These are phyloP conservation scores for Cliona cf. orientalis DNA, from an alignment of 37 sponge, comb jelly and placozoan species.

Conservation along the genomic window DNA sequence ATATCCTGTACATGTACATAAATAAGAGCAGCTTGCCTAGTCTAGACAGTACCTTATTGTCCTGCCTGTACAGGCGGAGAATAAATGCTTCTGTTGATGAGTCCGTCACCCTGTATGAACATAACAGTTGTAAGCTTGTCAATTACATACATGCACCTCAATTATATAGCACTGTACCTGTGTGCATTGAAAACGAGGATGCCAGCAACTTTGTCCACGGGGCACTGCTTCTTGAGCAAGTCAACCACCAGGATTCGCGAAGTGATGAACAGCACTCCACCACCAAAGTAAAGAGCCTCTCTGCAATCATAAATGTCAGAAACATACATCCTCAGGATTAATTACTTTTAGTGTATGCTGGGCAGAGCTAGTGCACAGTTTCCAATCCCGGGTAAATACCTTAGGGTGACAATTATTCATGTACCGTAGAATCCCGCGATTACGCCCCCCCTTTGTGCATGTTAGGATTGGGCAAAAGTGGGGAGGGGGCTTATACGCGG, in stretches of 20 bases:
- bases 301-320: constrained; percentile 31
- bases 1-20: too few species aligned
- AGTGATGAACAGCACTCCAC: constrained; percentile 96
- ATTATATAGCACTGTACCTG: constrained; percentile 51
- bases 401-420: too few species aligned
- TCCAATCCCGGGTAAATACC: too few species aligned
- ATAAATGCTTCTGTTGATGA: constrained; percentile 89
- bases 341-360: too few species aligned
- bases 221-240: constrained; percentile 76
- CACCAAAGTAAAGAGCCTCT: constrained; percentile 82
- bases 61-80: constrained; percentile 83
- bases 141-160: background rate
- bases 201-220: constrained; percentile 81
- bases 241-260: constrained; percentile 95
- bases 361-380: too few species aligned
- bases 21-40: background rate
- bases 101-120: constrained; percentile 57
- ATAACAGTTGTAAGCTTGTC: background rate
- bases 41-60: constrained; percentile 76
- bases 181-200: constrained; percentile 87
- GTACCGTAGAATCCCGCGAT: too few species aligned
- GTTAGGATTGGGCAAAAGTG: too few species aligned
- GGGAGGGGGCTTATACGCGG: too few species aligned
- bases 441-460: too few species aligned
- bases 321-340: too few species aligned